Conservation (phyloP, 2,888 invertebrate genomes). For the Litoditis marina region DNA sequence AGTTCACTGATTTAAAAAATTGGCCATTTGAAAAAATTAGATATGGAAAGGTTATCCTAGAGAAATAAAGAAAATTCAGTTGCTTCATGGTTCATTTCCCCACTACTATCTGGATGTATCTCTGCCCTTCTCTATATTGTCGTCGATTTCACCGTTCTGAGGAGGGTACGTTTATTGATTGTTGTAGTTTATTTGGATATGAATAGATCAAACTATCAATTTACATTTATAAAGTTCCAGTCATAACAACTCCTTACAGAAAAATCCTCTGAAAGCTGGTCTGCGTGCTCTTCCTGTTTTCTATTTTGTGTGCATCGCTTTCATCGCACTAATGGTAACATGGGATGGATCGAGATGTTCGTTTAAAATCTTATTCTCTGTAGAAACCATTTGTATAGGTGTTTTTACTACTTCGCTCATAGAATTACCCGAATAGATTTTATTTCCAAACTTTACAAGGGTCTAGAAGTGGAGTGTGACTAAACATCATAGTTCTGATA, state of each 20-base stretch:
- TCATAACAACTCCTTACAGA: constrained; percentile 19
- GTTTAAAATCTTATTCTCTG: neutral
- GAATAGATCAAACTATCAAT: no score
- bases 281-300: constrained; percentile 82
- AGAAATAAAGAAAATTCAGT: no score
- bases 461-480: no score
- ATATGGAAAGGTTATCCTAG: no score
- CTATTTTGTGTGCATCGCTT: constrained; percentile 84
- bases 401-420: no score
- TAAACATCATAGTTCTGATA: no score
- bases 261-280: constrained; percentile 68
- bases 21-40: no score
- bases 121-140: constrained; percentile 78
- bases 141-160: constrained; percentile 75
- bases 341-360: constrained; percentile 77
- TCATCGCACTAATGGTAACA: constrained; percentile 88
- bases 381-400: no score
- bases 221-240: no score
- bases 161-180: constrained; percentile 19
- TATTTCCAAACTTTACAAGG: no score
- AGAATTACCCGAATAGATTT: no score
- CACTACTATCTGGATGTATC: constrained; percentile 82
- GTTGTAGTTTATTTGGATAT: neutral
- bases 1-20: no score
- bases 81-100: constrained; percentile 93